Conservation (phyloP, 2,797 vertebrate genomes). For the Gadopsis bispinosus region DNA sequence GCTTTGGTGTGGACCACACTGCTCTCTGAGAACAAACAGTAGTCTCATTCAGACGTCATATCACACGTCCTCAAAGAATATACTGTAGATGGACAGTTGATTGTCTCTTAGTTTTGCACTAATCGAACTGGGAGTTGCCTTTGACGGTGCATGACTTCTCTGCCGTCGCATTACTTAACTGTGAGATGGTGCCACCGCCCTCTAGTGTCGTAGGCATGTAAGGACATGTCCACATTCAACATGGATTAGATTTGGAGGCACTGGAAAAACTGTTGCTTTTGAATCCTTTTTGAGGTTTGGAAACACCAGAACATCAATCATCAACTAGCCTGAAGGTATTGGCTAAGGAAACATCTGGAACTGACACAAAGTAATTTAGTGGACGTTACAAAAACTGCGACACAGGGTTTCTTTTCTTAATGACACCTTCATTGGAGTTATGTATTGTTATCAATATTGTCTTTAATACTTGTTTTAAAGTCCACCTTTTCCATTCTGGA, state of each 20-base stretch:
- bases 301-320: no score
- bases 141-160: constrained; percentile 61
- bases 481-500: constrained; percentile 41
- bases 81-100: constrained; percentile 74
- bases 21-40: constrained; percentile 73
- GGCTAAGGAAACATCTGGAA: constrained; percentile 32
- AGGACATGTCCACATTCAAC: constrained; percentile 48
- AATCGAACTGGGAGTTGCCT: constrained; percentile 71
- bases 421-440: constrained; percentile 35
- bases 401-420: constrained; percentile 43
- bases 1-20: constrained; percentile 80
- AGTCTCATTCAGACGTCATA: constrained; percentile 76
- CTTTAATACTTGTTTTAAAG: constrained; percentile 30
- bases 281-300: constrained; percentile 15
- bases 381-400: constrained; percentile 47
- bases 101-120: constrained; percentile 83
- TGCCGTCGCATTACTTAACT: constrained; percentile 50
- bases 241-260: constrained; percentile 38
- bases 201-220: constrained; percentile 65
- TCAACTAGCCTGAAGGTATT: constrained; percentile 15
- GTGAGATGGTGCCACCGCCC: constrained; percentile 63
- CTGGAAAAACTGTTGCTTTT: constrained; percentile 32
- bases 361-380: constrained; percentile 45
- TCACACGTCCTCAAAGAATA: constrained; percentile 83
- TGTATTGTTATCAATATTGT: constrained; percentile 46